Percentiles rank a stretch among this genome's conserved stretches.
phyloP scores from a whole-genome alignment of 2,113 vertebrate species.

The Cyanocitta stelleri region DNA sequence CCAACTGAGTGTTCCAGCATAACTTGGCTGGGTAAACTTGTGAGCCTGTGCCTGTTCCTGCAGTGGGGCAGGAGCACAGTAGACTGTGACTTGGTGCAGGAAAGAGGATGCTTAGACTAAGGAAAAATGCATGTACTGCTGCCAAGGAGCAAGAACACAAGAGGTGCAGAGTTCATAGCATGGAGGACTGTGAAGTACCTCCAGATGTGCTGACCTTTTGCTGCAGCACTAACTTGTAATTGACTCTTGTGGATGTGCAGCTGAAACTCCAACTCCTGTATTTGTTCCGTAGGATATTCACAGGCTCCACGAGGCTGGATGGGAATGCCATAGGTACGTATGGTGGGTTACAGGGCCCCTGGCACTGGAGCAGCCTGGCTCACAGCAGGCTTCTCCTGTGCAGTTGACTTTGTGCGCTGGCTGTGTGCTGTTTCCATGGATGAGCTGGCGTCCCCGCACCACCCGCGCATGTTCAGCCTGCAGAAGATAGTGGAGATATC shows the following conservation, averaged over 20 bases:
- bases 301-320: conserved; percentile 92
- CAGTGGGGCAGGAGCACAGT: background rate
- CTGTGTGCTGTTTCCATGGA: conserved; percentile 97
- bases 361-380: background rate
- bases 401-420: conserved; percentile 98
- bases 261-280: background rate
- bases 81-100: background rate
- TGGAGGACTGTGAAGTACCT: background rate
- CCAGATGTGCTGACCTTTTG: background rate
- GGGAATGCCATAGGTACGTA: conserved; percentile 93
- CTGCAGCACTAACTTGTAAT: background rate
- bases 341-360: background rate
- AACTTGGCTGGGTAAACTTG: background rate
- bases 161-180: background rate
- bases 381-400: background rate
- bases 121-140: background rate
- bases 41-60: background rate
- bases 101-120: background rate
- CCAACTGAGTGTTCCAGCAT: background rate
- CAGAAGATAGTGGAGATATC: conserved; percentile 99
- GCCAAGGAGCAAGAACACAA: background rate
- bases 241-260: background rate
- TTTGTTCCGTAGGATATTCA: conserved; percentile 85
- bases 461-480: conserved; percentile 96
- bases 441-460: conserved; percentile 91